A percentile compares a stretch with the other conserved stretches of the same genome.
Evolutionary conservation across 2,888 invertebrate species (phyloP).

Genomic region (Keiferia lycopersicella): DNA sequence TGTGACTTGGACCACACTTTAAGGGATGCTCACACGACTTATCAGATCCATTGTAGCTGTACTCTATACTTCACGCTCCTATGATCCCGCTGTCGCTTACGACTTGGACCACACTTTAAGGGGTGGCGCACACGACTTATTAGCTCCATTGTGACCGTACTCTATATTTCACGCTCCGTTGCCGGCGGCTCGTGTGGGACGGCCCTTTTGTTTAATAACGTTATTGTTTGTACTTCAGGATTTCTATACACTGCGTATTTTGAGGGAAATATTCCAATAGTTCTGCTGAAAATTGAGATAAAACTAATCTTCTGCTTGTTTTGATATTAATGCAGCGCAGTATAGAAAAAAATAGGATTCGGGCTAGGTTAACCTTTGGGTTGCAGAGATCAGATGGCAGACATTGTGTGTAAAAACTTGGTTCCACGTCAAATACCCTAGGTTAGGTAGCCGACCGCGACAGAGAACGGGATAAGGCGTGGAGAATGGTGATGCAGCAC

Average conservation of each 20-base stretch:
- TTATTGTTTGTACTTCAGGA: slow-evolving; percentile 32
- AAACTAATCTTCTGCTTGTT: background rate
- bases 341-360: too few relatives aligned
- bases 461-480: too few relatives aligned
- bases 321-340: background rate
- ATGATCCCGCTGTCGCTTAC: slow-evolving; percentile 36
- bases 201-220: slow-evolving; percentile 46
- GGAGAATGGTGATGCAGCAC: too few relatives aligned
- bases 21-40: background rate
- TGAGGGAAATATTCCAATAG: background rate
- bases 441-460: too few relatives aligned
- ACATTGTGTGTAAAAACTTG: too few relatives aligned
- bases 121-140: slow-evolving; percentile 77
- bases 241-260: background rate
- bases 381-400: too few relatives aligned
- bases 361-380: too few relatives aligned
- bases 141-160: slow-evolving; percentile 71
- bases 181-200: slow-evolving; percentile 51
- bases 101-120: slow-evolving; percentile 39
- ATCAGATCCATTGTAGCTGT: background rate
- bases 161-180: slow-evolving; percentile 68
- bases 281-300: background rate
- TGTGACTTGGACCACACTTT: background rate
- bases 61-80: too few relatives aligned
- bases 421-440: too few relatives aligned